Percentiles rank a stretch among this genome's conserved stretches.
phyloP scores from a whole-genome alignment of 2,113 vertebrate genomes.

The Ophthalmolycus amberensis region DNA sequence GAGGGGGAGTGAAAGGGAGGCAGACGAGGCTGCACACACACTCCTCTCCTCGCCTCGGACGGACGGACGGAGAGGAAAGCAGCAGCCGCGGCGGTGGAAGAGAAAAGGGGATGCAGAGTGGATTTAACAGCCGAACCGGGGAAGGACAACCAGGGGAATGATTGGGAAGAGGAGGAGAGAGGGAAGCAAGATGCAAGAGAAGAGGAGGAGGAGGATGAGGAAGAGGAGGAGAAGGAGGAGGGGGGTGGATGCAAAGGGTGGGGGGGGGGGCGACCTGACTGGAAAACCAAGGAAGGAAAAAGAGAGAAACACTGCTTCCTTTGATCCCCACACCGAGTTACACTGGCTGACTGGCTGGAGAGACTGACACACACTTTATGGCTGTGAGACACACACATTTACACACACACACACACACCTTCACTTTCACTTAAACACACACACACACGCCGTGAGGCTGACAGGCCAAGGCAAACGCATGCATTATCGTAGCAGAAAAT shows the following conservation, averaged over 20 bases:
- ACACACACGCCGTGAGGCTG: conserved; percentile 48
- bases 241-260: conserved; percentile 36
- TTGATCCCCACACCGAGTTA: conserved; percentile 73
- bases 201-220: conserved; percentile 52
- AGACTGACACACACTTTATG: conserved; percentile 70
- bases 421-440: conserved; percentile 14
- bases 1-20: conserved; percentile 62
- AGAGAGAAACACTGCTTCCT: conserved; percentile 69
- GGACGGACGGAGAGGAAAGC: conserved; percentile 55
- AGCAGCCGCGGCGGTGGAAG: conserved; percentile 29
- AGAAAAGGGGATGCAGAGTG: conserved; percentile 63
- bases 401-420: conserved; percentile 32
- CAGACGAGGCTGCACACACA: conserved; percentile 62
- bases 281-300: conserved; percentile 65
- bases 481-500: conserved; percentile 63
- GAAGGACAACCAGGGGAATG: conserved; percentile 63
- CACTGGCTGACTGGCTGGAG: conserved; percentile 60
- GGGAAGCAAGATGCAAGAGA: conserved; percentile 61
- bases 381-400: conserved; percentile 67
- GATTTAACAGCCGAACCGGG: conserved; percentile 64
- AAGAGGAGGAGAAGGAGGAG: conserved; percentile 19
- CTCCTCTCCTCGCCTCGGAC: conserved; percentile 54
- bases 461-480: conserved; percentile 53
- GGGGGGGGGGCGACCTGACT: conserved; percentile 49
- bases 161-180: conserved; percentile 67